A percentile compares a stretch with the other conserved stretches of the same genome.
Conservation (phyloP, 2,888 invertebrate species). For the Phyllotreta striolata region DNA sequence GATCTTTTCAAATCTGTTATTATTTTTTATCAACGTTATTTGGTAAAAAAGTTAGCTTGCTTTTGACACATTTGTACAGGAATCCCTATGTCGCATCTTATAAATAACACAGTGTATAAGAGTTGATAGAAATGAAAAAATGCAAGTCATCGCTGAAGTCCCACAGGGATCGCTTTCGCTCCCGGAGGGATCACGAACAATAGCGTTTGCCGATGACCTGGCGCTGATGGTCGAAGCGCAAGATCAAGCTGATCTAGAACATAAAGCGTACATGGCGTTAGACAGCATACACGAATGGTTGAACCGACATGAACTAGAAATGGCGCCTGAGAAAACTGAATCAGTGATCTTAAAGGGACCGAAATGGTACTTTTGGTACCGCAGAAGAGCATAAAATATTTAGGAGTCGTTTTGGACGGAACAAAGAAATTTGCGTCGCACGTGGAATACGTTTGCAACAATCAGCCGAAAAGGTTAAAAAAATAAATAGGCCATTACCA, state of each 20-base stretch:
- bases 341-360: not conserved
- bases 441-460: too few relatives aligned
- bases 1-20: too few relatives aligned
- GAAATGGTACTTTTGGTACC: not conserved
- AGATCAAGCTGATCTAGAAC: not conserved
- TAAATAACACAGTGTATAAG: too few relatives aligned
- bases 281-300: not conserved
- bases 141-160: constrained; percentile 10
- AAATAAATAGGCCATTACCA: too few relatives aligned
- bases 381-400: too few relatives aligned
- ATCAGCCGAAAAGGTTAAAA: too few relatives aligned
- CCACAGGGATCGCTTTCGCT: constrained; percentile 26
- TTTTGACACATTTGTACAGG: too few relatives aligned
- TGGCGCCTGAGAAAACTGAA: not conserved
- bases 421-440: too few relatives aligned
- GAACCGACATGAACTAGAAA: not conserved
- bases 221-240: constrained; percentile 9
- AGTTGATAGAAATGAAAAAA: not conserved
- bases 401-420: too few relatives aligned
- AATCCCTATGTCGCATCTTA: too few relatives aligned
- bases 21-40: too few relatives aligned
- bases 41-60: too few relatives aligned
- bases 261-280: not conserved
- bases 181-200: not conserved
- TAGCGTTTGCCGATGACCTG: constrained; percentile 10